phyloP scores from a whole-genome alignment of 92 coral and sea anemone genomes.

The Porites cylindrica region DNA sequence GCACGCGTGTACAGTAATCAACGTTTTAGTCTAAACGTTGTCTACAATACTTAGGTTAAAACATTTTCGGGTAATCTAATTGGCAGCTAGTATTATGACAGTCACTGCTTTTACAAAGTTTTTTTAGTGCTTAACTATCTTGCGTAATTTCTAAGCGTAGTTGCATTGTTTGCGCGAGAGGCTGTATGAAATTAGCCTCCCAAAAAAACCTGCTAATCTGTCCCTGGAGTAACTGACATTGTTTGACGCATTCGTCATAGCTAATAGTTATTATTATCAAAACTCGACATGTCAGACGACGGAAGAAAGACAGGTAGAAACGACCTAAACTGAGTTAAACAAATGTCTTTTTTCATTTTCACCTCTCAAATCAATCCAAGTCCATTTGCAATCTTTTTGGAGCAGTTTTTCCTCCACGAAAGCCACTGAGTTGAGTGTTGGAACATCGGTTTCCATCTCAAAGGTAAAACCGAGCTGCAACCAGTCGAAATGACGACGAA shows the following conservation, averaged over 20 bases:
- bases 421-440: neutral
- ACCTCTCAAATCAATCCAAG: neutral
- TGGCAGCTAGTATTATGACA: neutral
- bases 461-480: neutral
- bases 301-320: neutral
- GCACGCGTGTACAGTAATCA: neutral
- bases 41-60: neutral
- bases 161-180: constrained; percentile 19
- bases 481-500: constrained; percentile 16
- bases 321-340: constrained; percentile 11
- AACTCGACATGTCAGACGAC: constrained; percentile 5
- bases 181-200: constrained; percentile 1
- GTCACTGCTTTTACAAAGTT: neutral
- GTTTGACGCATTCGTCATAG: constrained; percentile 5
- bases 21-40: neutral
- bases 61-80: neutral
- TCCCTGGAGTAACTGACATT: constrained; percentile 45
- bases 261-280: neutral
- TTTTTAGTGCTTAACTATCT: neutral
- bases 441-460: neutral
- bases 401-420: neutral
- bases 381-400: neutral
- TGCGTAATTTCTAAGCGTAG: constrained; percentile 1
- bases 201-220: constrained; percentile 19
- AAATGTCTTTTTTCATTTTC: neutral